Conservation (phyloP, 2,113 vertebrate genomes). For the Dissostichus mawsoni region DNA sequence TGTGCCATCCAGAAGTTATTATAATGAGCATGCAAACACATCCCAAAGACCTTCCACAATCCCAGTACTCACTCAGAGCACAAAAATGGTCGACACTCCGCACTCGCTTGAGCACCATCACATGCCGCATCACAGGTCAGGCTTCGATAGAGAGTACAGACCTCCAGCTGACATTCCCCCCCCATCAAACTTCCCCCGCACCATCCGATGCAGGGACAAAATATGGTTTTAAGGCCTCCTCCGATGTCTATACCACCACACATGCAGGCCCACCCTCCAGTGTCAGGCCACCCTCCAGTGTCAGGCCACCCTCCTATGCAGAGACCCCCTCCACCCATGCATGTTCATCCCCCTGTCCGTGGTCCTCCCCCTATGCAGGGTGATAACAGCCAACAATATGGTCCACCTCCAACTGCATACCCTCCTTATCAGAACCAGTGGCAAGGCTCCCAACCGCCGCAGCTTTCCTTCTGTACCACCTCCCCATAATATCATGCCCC, state of each 20-base stretch:
- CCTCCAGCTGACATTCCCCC: constrained; percentile 71
- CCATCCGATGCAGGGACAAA: constrained; percentile 74
- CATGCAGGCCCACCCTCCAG: constrained; percentile 75
- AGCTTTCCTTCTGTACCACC: constrained; percentile 78
- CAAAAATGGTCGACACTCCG: constrained; percentile 62
- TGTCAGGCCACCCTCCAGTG: constrained; percentile 73
- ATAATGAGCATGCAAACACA: constrained; percentile 60
- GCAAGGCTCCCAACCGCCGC: constrained; percentile 65
- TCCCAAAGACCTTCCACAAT: constrained; percentile 72
- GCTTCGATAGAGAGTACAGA: constrained; percentile 75
- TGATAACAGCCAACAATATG: constrained; percentile 77
- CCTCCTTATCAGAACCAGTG: constrained; percentile 83
- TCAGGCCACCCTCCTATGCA: constrained; percentile 73
- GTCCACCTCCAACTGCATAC: constrained; percentile 71
- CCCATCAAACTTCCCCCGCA: constrained; percentile 76
- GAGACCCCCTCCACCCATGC: constrained; percentile 67
- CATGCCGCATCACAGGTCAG: constrained; percentile 66
- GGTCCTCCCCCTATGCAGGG: constrained; percentile 72
- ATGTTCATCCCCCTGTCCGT: constrained; percentile 63
- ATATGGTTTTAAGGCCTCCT: constrained; percentile 69
- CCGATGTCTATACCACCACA: constrained; percentile 75
- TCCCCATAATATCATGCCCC: constrained; percentile 81
- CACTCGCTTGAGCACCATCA: constrained; percentile 60
- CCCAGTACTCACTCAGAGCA: constrained; percentile 78
- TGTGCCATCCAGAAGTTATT: constrained; percentile 56